Base-by-base conservation (phyloP, 2,888 invertebrate genomes). In the Meganola albula region DNA sequence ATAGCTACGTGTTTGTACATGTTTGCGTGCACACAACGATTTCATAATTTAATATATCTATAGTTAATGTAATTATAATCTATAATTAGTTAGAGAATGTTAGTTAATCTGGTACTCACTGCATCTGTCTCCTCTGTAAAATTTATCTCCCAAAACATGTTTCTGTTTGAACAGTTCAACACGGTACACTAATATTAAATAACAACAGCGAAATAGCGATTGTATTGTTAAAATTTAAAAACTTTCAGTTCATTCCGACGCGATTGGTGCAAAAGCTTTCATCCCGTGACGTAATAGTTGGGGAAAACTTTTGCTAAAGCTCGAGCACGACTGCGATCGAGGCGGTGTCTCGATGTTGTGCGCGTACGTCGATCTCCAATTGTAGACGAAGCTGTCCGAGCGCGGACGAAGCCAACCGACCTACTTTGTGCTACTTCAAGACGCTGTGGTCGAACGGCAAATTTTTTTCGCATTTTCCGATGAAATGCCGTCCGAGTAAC, bases 401-500 rank as follows among this genome's bases (percentile, higher is more conserved):
- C 44, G 33, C 18, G 37, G 40, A 48, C 84, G 84, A 78, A 63
- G 60, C 45, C 53, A 58, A 45, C 76, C 84, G 84, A 84, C 84
- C 85, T 72, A 84, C 82, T 77, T 85, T 65, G 73, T 63, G 58
- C 70, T 71, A 76, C 79, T 70, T 74, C 68, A 76, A 74, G 78
- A 71, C 72, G 74, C 63, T 65, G 71, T 62, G 74, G 75, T 65
- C 72, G 65, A 68, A 66, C 67, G 62, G 65, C 58, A 67, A n/a
- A 64, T 75, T 79, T 82, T 77, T 82, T 79, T 77, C 66, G 58
- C 72, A 79, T 83, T 84, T 84, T 83, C 82, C 80, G 70, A 74
- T 77, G 76, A 82, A 82, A 75, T 73, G 65, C 65, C 63, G 63
- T 62, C 53, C 53, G 53, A 45, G 39, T 48, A 49, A 44, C 42